Evolutionary conservation across 2,888 invertebrate genomes (phyloP), one percentile per base, ranked within the genome.

Genomic region (Geotrupes spiniger): DNA sequence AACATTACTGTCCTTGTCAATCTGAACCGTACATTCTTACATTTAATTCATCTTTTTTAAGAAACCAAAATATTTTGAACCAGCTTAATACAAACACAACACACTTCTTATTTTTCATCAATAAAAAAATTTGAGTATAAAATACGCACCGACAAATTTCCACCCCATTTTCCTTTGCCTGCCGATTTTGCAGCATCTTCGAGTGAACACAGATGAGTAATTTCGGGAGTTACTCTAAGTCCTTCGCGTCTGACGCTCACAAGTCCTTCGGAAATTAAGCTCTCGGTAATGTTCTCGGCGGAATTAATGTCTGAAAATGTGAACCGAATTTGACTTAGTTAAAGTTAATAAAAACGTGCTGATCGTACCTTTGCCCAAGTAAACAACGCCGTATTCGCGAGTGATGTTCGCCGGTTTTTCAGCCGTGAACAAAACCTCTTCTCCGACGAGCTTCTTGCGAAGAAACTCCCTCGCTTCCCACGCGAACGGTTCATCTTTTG

Each of bases 401-500:
- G 80, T 81, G 2, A 85, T 85, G 64, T 89, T 89, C 48, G 88
- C 84, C 26, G 89, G 86, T 66, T 89, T 92, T 66, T 96, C 95
- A 42, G 81, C 79, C 27, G 84, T 85, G 68, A 94, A 96, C 10
- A 82, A 80, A 0, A 99, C 91, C 63, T 92, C 89, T 70, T 92
- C 88, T 1, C 95, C 95, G 63, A 99, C 85, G 26, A 98, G 74
- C 71, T 92, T 92, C 68, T 92, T 92, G 27, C 98, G 82, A 39
- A 99, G 77, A 68, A 87, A 97, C 75, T 99, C 98, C 45, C 98
- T 83, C 1, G 97, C 92, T 69, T 98, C 97, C 96, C 97, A 99
- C 0, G 96, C 97, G 78, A 81, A 98, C 1, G 97, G 92, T 74
- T 98, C 92, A 70, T 93, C 93, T 70, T 84, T 87, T 8, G 83